Percentiles rank a stretch among this genome's conserved stretches.
These are phyloP conservation scores for Diachasma alloeum DNA, from an alignment of 1,140 invertebrate genomes.

Conservation along the genomic window DNA sequence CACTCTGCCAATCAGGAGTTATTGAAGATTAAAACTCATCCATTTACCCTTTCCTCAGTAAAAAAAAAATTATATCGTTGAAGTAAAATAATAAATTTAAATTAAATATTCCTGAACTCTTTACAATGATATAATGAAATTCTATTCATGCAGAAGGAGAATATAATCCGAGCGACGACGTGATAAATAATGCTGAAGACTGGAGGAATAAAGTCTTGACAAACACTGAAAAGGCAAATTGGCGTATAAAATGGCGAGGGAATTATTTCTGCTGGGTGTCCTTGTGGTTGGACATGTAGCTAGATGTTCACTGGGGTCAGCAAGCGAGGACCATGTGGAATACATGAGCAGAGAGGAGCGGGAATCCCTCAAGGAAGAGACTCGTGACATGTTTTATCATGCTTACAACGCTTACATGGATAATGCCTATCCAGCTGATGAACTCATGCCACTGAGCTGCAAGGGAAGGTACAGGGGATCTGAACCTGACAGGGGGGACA, in stretches of 20 bases:
- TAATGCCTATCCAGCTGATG: slow-evolving; percentile 97
- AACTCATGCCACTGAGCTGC: slow-evolving; percentile 97
- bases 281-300: slow-evolving; percentile 47
- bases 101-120: too few species aligned
- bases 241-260: slow-evolving; percentile 48
- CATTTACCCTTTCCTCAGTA: too few species aligned
- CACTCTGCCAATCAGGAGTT: too few species aligned
- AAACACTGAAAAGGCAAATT: slow-evolving; percentile 39
- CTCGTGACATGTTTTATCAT: slow-evolving; percentile 96
- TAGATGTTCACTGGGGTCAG: slow-evolving; percentile 35
- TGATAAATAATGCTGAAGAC: slow-evolving; percentile 4
- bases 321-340: slow-evolving; percentile 57
- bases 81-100: too few species aligned
- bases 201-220: slow-evolving; percentile 52
- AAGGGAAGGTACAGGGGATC: slow-evolving; percentile 87
- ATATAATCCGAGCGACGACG: not conserved
- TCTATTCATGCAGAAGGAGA: not conserved
- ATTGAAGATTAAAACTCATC: too few species aligned
- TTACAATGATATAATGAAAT: too few species aligned
- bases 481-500: slow-evolving; percentile 90
- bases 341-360: slow-evolving; percentile 70
- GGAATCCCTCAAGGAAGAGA: slow-evolving; percentile 74
- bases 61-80: too few species aligned
- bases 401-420: slow-evolving; percentile 97
- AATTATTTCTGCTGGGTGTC: slow-evolving; percentile 45